These are phyloP conservation scores for Callitettix versicolor DNA, from an alignment of 1,140 invertebrate genomes.

Conservation along the genomic window DNA sequence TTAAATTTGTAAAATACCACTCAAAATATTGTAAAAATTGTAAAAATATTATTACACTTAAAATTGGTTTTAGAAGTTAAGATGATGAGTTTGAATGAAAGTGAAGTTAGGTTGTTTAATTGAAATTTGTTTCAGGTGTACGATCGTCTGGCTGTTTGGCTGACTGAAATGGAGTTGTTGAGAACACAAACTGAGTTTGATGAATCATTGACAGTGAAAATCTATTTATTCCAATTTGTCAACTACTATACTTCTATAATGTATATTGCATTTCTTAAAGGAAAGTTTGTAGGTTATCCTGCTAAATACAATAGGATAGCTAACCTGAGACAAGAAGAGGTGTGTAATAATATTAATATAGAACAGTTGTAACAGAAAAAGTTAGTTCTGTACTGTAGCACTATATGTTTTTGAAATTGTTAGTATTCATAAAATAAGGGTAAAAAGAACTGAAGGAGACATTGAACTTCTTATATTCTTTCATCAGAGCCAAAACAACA, in stretches of 20 bases:
- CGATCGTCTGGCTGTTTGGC: constrained; percentile 74
- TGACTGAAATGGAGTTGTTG: constrained; percentile 89
- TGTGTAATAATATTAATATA: constrained; percentile 29
- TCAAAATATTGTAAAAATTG: too few relatives aligned
- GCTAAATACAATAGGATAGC: constrained; percentile 66
- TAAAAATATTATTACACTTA: too few relatives aligned
- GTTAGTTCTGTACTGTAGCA: too few relatives aligned
- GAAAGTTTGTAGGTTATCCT: constrained; percentile 80
- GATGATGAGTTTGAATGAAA: too few relatives aligned
- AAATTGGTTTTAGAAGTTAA: too few relatives aligned
- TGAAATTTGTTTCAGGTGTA: constrained; percentile 73
- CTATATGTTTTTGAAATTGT: too few relatives aligned
- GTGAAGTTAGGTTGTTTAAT: too few relatives aligned
- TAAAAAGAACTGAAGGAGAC: too few relatives aligned
- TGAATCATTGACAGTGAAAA: constrained; percentile 91
- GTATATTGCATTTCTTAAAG: constrained; percentile 97
- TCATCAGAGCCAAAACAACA: too few relatives aligned
- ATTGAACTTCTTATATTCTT: too few relatives aligned
- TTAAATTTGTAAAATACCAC: too few relatives aligned
- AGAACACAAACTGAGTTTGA: constrained; percentile 97
- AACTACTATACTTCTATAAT: constrained; percentile 98
- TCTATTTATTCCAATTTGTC: constrained; percentile 94
- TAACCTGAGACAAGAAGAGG: constrained; percentile 73
- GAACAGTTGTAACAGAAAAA: not conserved
- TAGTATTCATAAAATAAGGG: too few relatives aligned